Base-by-base conservation (phyloP, 2,888 invertebrate genomes). In the Liposcelis brunnea region DNA sequence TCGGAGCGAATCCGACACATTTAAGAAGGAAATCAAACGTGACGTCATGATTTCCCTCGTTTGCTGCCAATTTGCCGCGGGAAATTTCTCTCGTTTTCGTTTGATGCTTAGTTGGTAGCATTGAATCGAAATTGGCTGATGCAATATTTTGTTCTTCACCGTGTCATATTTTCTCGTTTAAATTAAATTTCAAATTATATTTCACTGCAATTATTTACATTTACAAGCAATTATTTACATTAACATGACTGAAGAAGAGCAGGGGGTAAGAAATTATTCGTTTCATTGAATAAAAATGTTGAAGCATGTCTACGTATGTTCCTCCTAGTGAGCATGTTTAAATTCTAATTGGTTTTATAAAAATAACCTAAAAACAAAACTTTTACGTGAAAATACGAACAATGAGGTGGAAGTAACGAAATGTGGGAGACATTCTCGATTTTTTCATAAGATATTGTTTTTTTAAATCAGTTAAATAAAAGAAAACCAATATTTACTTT, bases 221-320 rank as follows among this genome's bases (percentile, higher is more conserved):
- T 31, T 42, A 2, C 19, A 10, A 31, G 2, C 15, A 18, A 37
- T 44, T 16, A 12, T 4, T 31, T 4, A 35, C 4, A 16, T 14
- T 6, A 10, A 4, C 35, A 51, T 51, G 51, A 46, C 51, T 19
- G 51, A 51, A 46, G 51, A 51, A 43, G 51, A 51, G 12, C 45
- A 49, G n/a, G n/a, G n/a, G 46, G 51, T 51, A 48, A 48, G 49
- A 38, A 26, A 21, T 36, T 6, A 45, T 44, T 33, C 42, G 10
- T 6, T 35, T 14, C 10, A 35, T 16, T 7, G 35, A 35, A 16
- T 4, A 15, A 14, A 16, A 5, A 35, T 10, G 7, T 15, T 35
- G n/a, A 35, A 15, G 35, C 16, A 35, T 35, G 35, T 5, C 10
- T 10, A 47, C 35, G 10, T 16, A 16, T 15, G 35, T 15, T 16